Base-by-base conservation (phyloP, 2,888 invertebrate genomes). In the Terebella lapidaria region DNA sequence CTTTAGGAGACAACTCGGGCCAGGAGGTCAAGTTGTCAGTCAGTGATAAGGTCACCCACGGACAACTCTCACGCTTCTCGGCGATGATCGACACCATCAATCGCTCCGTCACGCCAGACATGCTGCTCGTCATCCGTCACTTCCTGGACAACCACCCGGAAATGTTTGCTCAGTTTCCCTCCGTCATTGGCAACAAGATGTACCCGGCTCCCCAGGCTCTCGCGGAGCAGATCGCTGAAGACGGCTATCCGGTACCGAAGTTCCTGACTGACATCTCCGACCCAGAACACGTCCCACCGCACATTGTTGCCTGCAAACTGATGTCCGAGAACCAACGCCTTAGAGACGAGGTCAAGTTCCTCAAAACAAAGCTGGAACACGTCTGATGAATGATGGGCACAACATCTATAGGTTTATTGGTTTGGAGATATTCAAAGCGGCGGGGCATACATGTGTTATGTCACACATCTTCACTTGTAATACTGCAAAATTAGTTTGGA, bases 261-360 rank as follows among this genome's bases (percentile, higher is more conserved):
- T 64, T 64, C 52, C 59, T 64, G 25, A 61, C 54, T 1, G 57
- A 58, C 20, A 64, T 64, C 24, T 59, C 59, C 22, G 59, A 64
- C 53, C 57, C 58, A 1, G 57, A 59, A 2, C 64, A 64, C 28
- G 53, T 64, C 1, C 64, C 64, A 3, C 64, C 64, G 5, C 64
- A 64, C 51, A 59, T 64, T 25, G 57, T 64, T 2, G 64, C 64
- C 22, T 64, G 61, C 51, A 59, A 64, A 51, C 59, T 64, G 25
- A 49, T 64, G 10, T 51, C 54, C 2, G 20, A 59, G 57, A 61
- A 64, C 54, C 56, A 24, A 45, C 42, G 49, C 4, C 57, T 64
- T 2, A 26, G 53, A 28, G 56, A 58, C 18, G 53, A 61, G 54
- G n/a, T 61, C 1, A 26, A 3, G 3, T 22, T 28, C 3, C 30